Conservation (phyloP, 2,888 invertebrate species). For the Himalopsyche japonica region DNA sequence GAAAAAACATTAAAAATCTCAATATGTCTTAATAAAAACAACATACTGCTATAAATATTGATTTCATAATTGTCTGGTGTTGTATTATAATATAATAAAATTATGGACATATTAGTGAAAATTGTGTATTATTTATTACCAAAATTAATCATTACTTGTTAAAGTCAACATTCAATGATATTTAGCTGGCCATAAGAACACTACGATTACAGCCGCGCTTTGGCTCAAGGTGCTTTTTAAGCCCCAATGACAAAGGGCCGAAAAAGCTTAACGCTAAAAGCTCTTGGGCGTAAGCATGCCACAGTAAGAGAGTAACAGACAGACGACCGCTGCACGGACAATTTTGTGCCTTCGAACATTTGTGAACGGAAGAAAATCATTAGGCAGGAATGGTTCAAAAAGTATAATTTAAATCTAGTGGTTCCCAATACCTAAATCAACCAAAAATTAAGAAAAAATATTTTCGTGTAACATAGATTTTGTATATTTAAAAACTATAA, state of each 20-base stretch:
- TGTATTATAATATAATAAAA: too few species aligned
- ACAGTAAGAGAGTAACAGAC: constrained; percentile 65
- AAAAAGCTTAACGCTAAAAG: neutral
- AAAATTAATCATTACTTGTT: neutral
- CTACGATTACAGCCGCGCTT: neutral
- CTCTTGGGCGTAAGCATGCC: constrained; percentile 39
- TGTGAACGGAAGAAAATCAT: neutral
- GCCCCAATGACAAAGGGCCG: neutral
- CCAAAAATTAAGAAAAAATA: too few species aligned
- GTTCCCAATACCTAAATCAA: neutral
- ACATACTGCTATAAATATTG: too few species aligned
- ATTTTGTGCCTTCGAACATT: constrained; percentile 5
- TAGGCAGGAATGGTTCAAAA: neutral
- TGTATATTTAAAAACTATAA: too few species aligned
- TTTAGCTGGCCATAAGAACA: neutral
- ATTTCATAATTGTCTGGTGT: too few species aligned
- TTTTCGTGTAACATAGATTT: too few species aligned
- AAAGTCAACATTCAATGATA: neutral
- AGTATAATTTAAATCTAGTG: neutral
- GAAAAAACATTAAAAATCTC: too few species aligned
- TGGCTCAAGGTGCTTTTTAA: neutral
- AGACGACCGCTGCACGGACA: constrained; percentile 59
- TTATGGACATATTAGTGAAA: too few species aligned
- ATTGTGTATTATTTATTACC: too few species aligned
- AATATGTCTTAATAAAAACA: neutral